Conservation (phyloP, 2,797 vertebrate genomes). For the Amblyraja radiata region DNA sequence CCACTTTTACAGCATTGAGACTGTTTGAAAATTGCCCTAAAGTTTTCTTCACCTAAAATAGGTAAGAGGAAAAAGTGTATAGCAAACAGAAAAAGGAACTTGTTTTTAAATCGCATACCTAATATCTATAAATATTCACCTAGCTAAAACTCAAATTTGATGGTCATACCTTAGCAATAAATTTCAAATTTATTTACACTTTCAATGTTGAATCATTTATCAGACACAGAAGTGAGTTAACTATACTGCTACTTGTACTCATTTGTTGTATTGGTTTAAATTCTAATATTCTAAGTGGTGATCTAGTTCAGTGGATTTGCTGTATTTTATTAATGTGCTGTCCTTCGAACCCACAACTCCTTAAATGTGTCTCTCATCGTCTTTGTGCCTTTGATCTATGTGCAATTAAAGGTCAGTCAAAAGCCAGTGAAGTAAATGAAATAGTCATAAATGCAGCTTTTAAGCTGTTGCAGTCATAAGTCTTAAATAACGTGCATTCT, state of each 20-base stretch:
- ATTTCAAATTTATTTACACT: neutral
- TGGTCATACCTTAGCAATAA: neutral
- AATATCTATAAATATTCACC: neutral
- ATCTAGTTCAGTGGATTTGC: conserved; percentile 15
- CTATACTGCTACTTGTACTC: neutral
- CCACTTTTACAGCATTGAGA: neutral
- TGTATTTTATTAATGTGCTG: conserved; percentile 33
- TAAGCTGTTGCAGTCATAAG: conserved; percentile 34
- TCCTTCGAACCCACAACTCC: conserved; percentile 20
- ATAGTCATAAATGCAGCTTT: conserved; percentile 38
- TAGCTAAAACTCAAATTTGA: neutral
- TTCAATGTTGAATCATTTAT: conserved; percentile 25
- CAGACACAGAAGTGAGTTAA: neutral
- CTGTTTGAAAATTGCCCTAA: neutral
- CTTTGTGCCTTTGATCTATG: conserved; percentile 44
- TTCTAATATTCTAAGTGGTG: conserved; percentile 31
- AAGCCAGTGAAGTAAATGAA: conserved; percentile 45
- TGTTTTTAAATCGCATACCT: neutral
- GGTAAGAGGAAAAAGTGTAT: neutral
- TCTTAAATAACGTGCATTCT: conserved; percentile 39
- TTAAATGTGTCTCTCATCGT: conserved; percentile 33
- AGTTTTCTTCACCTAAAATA: neutral
- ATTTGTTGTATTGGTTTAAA: conserved; percentile 32
- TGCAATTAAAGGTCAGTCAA: conserved; percentile 43
- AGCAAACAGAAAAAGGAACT: neutral